phyloP scores from a whole-genome alignment of 2,113 vertebrate species.

The Hippocampus abdominalis region DNA sequence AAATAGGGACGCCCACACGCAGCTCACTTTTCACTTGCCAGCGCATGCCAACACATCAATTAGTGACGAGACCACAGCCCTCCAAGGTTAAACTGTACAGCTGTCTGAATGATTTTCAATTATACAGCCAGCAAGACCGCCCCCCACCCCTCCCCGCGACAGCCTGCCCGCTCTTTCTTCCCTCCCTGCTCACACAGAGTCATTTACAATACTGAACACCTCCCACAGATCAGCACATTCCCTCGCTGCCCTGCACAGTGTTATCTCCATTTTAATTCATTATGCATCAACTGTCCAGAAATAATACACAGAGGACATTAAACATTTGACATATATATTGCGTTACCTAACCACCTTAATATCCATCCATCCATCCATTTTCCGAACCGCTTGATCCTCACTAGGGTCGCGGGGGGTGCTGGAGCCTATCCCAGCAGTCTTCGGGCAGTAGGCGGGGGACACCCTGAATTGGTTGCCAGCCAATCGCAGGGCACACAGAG shows the following conservation, averaged over 20 bases:
- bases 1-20: slow-evolving; percentile 27
- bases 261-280: slow-evolving; percentile 51
- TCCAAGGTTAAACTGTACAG: slow-evolving; percentile 75
- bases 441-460: no score
- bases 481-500: no score
- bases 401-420: no score
- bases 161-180: slow-evolving; percentile 38
- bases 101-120: slow-evolving; percentile 75
- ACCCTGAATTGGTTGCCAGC: no score
- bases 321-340: neutral
- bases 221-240: slow-evolving; percentile 42
- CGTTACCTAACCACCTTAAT: slow-evolving; percentile 4
- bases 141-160: slow-evolving; percentile 10
- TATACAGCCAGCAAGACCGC: slow-evolving; percentile 52
- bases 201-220: slow-evolving; percentile 55
- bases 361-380: no score
- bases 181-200: slow-evolving; percentile 45
- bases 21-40: slow-evolving; percentile 43
- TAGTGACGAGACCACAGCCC: slow-evolving; percentile 58
- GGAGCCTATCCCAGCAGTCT: no score
- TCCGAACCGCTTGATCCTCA: no score
- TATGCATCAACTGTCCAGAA: slow-evolving; percentile 15
- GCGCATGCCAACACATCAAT: slow-evolving; percentile 62
- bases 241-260: slow-evolving; percentile 23
- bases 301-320: slow-evolving; percentile 4